A percentile compares a stretch with the other conserved stretches of the same genome.
Conservation (phyloP, 2,888 invertebrate species). For the Leptinotarsa rubiginosa region DNA sequence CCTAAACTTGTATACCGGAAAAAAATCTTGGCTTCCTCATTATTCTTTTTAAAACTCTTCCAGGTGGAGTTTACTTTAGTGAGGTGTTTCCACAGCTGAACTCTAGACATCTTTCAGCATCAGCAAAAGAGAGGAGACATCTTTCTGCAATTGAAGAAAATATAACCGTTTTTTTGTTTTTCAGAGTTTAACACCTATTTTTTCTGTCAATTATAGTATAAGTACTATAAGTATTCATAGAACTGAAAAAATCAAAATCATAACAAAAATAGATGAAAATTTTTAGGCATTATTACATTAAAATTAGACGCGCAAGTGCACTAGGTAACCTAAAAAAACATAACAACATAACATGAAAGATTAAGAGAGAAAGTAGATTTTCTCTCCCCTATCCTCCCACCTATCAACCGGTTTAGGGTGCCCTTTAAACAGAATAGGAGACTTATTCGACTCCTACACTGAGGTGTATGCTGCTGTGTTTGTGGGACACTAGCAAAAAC, state of each 20-base stretch:
- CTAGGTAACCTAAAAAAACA: constrained; percentile 17
- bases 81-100: constrained; percentile 17
- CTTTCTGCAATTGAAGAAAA: constrained; percentile 1
- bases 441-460: constrained; percentile 57
- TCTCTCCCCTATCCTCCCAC: constrained; percentile 14
- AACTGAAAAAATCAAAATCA: constrained; percentile 1
- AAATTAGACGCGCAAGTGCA: constrained; percentile 31
- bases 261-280: constrained; percentile 9
- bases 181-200: no score
- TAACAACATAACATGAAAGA: background rate
- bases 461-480: constrained; percentile 59
- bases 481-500: constrained; percentile 47
- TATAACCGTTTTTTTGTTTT: background rate
- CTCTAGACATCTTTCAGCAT: constrained; percentile 24
- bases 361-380: constrained; percentile 25
- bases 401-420: constrained; percentile 37
- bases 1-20: constrained; percentile 30
- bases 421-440: constrained; percentile 30
- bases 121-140: background rate
- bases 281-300: constrained; percentile 18
- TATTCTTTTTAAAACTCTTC: background rate
- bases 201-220: no score
- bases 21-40: constrained; percentile 12
- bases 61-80: background rate
- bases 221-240: no score